phyloP scores from a whole-genome alignment of 2,797 vertebrate species.

The Pseudocheirus occidentalis region DNA sequence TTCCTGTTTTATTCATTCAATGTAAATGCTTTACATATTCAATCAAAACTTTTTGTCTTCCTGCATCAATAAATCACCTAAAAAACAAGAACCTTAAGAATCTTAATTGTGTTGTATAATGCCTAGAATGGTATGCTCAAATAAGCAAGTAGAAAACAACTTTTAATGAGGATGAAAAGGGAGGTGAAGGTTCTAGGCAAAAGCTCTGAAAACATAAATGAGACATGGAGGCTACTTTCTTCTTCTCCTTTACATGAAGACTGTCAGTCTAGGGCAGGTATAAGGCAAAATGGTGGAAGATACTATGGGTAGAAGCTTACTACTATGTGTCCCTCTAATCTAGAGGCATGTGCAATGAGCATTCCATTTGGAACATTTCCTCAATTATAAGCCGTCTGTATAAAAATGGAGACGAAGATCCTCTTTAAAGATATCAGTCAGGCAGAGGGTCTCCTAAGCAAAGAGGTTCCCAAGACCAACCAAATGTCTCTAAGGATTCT shows the following conservation, averaged over 20 bases:
- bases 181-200: conserved; percentile 54
- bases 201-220: conserved; percentile 34
- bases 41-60: conserved; percentile 16
- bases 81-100: neutral
- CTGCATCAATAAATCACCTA: neutral
- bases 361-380: neutral
- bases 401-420: conserved; percentile 63
- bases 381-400: conserved; percentile 19
- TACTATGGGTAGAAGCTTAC: conserved; percentile 24
- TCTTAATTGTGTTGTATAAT: neutral
- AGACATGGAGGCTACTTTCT: conserved; percentile 27
- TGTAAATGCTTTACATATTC: conserved; percentile 15
- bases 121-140: neutral
- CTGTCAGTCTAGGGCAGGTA: conserved; percentile 15
- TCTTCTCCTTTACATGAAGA: conserved; percentile 18
- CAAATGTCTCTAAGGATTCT: conserved; percentile 69
- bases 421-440: conserved; percentile 56
- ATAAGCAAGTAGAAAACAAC: conserved; percentile 15
- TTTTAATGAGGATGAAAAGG: conserved; percentile 13
- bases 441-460: conserved; percentile 33
- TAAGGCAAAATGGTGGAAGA: conserved; percentile 76
- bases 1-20: conserved; percentile 63
- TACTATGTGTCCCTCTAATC: conserved; percentile 41
- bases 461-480: conserved; percentile 53
- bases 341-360: conserved; percentile 40